Percentiles rank a stretch among this genome's conserved stretches.
Evolutionary conservation across 2,888 invertebrate genomes (phyloP).

Genomic region (Carterocephalus palaemon): DNA sequence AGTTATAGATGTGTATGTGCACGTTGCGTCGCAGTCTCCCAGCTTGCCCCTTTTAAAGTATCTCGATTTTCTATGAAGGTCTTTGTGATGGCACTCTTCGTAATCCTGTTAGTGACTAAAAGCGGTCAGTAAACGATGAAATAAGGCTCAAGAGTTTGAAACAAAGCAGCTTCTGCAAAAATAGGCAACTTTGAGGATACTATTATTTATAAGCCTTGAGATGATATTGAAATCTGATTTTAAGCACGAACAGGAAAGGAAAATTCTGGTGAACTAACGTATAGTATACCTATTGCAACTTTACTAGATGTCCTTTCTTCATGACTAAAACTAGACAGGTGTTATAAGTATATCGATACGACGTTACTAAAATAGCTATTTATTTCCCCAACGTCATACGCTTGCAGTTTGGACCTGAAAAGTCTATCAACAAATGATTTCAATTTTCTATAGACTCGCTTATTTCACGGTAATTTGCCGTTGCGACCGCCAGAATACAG

Average conservation of each 20-base stretch:
- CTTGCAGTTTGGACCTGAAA: constrained; percentile 24
- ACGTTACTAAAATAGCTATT: constrained; percentile 4
- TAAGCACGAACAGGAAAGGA: too few relatives aligned
- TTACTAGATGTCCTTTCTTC: too few relatives aligned
- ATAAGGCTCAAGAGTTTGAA: constrained; percentile 23
- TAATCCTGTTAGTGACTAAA: constrained; percentile 43
- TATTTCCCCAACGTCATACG: constrained; percentile 2
- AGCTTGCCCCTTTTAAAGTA: constrained; percentile 26
- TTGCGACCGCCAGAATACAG: constrained; percentile 35
- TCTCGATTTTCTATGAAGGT: constrained; percentile 36
- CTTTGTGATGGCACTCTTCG: constrained; percentile 37
- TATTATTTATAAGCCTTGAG: too few relatives aligned
- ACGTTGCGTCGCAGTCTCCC: constrained; percentile 14
- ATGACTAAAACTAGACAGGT: too few relatives aligned
- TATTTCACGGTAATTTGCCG: constrained; percentile 53
- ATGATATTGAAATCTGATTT: too few relatives aligned
- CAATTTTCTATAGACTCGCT: constrained; percentile 47
- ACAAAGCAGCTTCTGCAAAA: constrained; percentile 3
- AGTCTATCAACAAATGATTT: constrained; percentile 42
- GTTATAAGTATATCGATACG: too few relatives aligned
- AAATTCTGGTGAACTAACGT: too few relatives aligned
- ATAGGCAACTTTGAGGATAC: too few relatives aligned
- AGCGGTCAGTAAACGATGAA: constrained; percentile 33
- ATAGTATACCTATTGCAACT: too few relatives aligned
- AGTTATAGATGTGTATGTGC: too few relatives aligned